A percentile compares a stretch with the other conserved stretches of the same genome.
phyloP scores from a whole-genome alignment of 2,113 vertebrate genomes.

The Glaucidium brasilianum region DNA sequence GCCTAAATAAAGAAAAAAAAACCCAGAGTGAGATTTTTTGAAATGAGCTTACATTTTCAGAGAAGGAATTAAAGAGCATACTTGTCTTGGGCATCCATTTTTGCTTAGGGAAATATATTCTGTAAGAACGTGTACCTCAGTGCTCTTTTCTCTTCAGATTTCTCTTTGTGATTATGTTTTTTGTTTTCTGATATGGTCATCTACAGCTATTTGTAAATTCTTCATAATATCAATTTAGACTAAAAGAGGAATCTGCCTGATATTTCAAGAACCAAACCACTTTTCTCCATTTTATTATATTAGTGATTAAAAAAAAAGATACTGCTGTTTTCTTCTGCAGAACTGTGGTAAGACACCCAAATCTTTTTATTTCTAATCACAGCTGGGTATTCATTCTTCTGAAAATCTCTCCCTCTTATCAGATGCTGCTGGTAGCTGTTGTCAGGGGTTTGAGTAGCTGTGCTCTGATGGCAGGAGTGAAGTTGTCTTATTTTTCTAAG shows the following conservation, averaged over 20 bases:
- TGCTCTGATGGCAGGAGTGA: background rate
- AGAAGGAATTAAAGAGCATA: background rate
- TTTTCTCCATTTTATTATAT: background rate
- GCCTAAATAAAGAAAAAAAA: background rate
- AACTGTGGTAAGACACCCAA: background rate
- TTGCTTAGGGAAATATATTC: background rate
- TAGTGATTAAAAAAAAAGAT: background rate
- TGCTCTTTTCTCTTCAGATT: background rate
- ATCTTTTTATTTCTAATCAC: background rate
- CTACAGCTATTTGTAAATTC: background rate
- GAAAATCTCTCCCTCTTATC: background rate
- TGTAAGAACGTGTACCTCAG: background rate
- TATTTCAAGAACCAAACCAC: background rate
- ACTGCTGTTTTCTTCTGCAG: background rate
- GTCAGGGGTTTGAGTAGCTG: background rate
- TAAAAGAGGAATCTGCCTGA: background rate
- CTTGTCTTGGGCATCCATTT: background rate
- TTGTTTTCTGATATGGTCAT: background rate
- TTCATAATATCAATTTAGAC: background rate
- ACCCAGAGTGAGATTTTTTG: background rate
- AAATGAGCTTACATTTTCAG: background rate
- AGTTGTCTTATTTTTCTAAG: background rate
- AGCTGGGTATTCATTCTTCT: background rate
- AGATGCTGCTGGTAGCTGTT: background rate
- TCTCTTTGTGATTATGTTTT: background rate